Evolutionary conservation across 37 sponge, comb jelly and placozoan genomes (phyloP).

Genomic region (Amphimedon queenslandica): DNA sequence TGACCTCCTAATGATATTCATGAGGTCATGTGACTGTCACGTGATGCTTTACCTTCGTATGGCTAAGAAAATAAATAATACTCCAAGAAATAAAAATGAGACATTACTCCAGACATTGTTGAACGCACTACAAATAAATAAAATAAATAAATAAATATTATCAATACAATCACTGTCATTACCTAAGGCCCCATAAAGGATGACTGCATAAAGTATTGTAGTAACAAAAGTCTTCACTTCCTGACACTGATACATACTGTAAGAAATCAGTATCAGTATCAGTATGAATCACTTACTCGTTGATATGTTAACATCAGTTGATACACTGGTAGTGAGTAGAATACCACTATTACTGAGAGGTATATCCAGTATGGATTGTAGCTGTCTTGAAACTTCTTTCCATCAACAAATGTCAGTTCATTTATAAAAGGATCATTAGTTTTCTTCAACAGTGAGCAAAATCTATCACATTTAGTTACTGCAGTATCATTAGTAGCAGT

Average conservation of each 20-base stretch:
- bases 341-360: slow-evolving; percentile 19
- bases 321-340: slow-evolving; percentile 65
- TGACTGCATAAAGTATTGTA: slow-evolving; percentile 84
- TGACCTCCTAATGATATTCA: slow-evolving; percentile 10
- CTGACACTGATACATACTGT: slow-evolving; percentile 58
- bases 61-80: slow-evolving; percentile 58
- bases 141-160: no score
- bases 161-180: no score
- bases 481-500: no score
- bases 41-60: neutral
- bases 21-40: neutral
- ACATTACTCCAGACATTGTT: slow-evolving; percentile 82
- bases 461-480: no score
- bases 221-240: slow-evolving; percentile 89
- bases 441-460: no score
- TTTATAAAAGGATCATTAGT: no score
- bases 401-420: slow-evolving; percentile 25
- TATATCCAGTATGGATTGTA: slow-evolving; percentile 10
- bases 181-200: slow-evolving; percentile 32
- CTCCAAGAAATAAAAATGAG: slow-evolving; percentile 74
- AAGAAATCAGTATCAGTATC: slow-evolving; percentile 36
- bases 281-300: no score
- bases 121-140: slow-evolving; percentile 39
- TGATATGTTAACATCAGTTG: slow-evolving; percentile 69
- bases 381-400: neutral